phyloP scores from a whole-genome alignment of 2,113 vertebrate genomes.

The Sylvilagus bachmani region DNA sequence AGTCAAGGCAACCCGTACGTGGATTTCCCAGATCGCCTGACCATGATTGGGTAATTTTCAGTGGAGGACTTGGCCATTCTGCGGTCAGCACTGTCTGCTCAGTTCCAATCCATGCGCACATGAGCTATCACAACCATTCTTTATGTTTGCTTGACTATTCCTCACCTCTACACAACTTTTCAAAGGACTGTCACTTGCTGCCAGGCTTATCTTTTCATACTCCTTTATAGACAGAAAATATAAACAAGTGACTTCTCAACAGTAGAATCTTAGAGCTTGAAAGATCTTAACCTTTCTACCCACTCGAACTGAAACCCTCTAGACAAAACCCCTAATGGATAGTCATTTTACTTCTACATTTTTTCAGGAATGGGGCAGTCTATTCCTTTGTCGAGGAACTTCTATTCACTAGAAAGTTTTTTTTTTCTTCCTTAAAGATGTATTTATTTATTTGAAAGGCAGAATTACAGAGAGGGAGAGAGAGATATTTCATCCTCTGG shows the following conservation, averaged over 20 bases:
- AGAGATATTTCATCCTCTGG: too few species aligned
- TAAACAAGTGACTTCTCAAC: conserved; percentile 12
- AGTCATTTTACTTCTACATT: neutral
- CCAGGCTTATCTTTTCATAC: neutral
- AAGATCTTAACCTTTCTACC: neutral
- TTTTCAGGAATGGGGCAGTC: conserved; percentile 7
- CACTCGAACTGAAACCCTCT: neutral
- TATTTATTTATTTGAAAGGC: too few species aligned
- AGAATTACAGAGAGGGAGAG: too few species aligned
- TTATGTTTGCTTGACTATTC: conserved; percentile 16
- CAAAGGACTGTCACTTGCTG: neutral
- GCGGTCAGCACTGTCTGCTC: neutral
- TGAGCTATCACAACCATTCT: neutral
- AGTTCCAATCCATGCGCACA: conserved; percentile 3
- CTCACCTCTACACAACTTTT: neutral
- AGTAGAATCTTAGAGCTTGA: conserved; percentile 48
- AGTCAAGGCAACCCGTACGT: neutral
- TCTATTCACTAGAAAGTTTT: conserved; percentile 10
- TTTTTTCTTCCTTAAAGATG: neutral
- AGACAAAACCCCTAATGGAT: neutral
- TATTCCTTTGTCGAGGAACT: neutral
- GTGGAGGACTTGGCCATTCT: neutral
- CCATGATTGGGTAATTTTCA: neutral
- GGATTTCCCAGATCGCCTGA: neutral
- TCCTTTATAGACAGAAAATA: neutral